Base-by-base conservation (phyloP, 2,888 invertebrate genomes). In the Pollenia angustigena region DNA sequence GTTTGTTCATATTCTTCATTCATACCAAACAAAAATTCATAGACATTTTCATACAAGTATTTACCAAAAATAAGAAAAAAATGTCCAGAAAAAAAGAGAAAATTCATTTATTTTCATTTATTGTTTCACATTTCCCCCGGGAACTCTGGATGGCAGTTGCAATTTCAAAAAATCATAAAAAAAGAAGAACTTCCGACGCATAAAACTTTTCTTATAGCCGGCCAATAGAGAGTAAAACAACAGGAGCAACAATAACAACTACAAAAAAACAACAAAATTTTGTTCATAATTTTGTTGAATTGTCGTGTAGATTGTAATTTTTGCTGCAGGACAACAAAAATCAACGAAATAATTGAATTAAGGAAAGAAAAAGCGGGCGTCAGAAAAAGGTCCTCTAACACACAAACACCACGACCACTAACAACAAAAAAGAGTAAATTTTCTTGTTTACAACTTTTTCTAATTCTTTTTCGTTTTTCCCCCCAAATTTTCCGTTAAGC, bases 281-380 rank as follows among this genome's bases (percentile, higher is more conserved):
- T 91, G 90, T 91, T 91, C 90, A 91, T 91, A 91, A 91, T 91
- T 91, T 86, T 90, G 90, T 90, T 91, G 91, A 91, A 90, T 91
- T 91, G 91, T 91, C 91, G 90, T 90, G 90, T 90, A 90, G 90
- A 89, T 90, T 90, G 91, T 91, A 91, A 91, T 91, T 91, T 90
- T 91, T 90, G 90, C 91, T 90, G 91, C 91, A 91, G 91, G 91
- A 91, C 91, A 91, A 91, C 90, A 18, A 58, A 81, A 81, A 66
- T 81, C 76, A 71, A 89, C 91, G 90, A 91, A 90, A 91, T 91
- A 91, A 91, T 91, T 91, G 91, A 91, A 91, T 91, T 81, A 91
- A 90, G 50, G 32, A 58, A 50, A 74, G 56, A 50, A 62, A 32
- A 32, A 52, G 68, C 11, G 52, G 40, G 6, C n/a, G 52, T n/a